phyloP scores from a whole-genome alignment of 2,113 vertebrate genomes.

The Microcebus jonahi region DNA sequence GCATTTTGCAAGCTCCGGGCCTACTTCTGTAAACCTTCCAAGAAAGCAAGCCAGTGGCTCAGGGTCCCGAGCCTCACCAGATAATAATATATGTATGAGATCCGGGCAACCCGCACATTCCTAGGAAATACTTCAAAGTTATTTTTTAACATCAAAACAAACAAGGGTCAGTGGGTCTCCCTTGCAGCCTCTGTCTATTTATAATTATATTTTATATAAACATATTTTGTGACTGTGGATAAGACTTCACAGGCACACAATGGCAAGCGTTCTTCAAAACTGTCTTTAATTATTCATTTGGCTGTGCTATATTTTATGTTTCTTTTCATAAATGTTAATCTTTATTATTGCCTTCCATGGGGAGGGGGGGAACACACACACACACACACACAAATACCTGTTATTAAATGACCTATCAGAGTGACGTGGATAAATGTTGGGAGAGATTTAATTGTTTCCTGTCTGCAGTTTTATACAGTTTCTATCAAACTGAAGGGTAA shows the following conservation, averaged over 20 bases:
- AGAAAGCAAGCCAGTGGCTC: background rate
- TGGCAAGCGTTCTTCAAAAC: conserved; percentile 86
- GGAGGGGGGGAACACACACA: background rate
- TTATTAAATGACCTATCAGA: conserved; percentile 88
- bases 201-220: conserved; percentile 83
- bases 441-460: conserved; percentile 87
- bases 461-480: conserved; percentile 89
- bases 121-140: conserved; percentile 61
- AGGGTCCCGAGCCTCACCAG: background rate
- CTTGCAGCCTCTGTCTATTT: conserved; percentile 75
- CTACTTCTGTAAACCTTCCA: background rate
- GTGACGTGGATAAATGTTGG: conserved; percentile 84
- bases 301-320: conserved; percentile 85
- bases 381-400: conserved; percentile 82
- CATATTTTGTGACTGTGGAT: conserved; percentile 80
- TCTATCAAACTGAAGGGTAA: conserved; percentile 90
- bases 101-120: background rate
- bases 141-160: conserved; percentile 72
- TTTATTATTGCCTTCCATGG: conserved; percentile 85
- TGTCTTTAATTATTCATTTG: conserved; percentile 89
- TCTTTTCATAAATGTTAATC: conserved; percentile 89
- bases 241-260: conserved; percentile 76
- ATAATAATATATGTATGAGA: background rate
- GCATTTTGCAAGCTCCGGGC: conserved; percentile 38
- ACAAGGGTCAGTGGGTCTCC: conserved; percentile 77